phyloP scores from a whole-genome alignment of 2,888 invertebrate genomes.

The Drosophila falleni region DNA sequence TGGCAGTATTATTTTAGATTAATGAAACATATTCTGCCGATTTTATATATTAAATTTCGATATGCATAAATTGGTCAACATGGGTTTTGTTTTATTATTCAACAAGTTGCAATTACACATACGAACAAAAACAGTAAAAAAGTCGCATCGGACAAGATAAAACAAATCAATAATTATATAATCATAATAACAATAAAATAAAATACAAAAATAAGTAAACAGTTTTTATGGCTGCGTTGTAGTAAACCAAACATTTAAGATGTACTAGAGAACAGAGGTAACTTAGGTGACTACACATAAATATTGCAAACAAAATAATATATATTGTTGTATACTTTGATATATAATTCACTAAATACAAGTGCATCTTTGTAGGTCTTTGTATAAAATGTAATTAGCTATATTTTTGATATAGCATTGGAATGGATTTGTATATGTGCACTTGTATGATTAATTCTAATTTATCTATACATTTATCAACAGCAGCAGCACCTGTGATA shows the following conservation, averaged over 20 bases:
- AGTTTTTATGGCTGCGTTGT: not conserved
- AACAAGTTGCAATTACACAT: slow-evolving; percentile 25
- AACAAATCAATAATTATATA: slow-evolving; percentile 12
- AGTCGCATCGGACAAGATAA: slow-evolving; percentile 19
- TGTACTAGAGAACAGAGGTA: slow-evolving; percentile 16
- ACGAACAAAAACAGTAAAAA: slow-evolving; percentile 36
- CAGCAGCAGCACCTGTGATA: slow-evolving; percentile 13
- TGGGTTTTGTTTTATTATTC: slow-evolving; percentile 23
- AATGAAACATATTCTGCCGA: not conserved
- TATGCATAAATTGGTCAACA: not conserved
- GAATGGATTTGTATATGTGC: slow-evolving; percentile 37
- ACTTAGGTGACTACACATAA: slow-evolving; percentile 22
- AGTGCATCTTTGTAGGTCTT: slow-evolving; percentile 4
- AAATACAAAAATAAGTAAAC: slow-evolving; percentile 1
- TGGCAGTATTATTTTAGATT: too few relatives aligned
- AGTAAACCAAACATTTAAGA: slow-evolving; percentile 14
- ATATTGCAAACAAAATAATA: slow-evolving; percentile 23
- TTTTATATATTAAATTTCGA: not conserved
- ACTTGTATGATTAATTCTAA: slow-evolving; percentile 4
- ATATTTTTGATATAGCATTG: slow-evolving; percentile 21
- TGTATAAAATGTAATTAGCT: slow-evolving; percentile 12
- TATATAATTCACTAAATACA: not conserved
- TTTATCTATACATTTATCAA: slow-evolving; percentile 11
- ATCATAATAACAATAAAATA: not conserved
- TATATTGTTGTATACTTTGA: not conserved